Evolutionary conservation across 2,888 invertebrate species (phyloP), one percentile per base, ranked within the genome.

Genomic region (Odontocerum albicorne): DNA sequence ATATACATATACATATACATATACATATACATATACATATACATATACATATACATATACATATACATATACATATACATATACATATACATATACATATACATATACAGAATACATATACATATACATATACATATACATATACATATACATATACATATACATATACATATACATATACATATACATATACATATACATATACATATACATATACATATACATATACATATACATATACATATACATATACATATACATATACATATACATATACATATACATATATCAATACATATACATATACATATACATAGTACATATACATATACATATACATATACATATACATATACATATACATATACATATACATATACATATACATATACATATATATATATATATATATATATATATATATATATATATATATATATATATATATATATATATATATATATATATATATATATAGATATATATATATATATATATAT

Each of bases 371-470:
- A 39, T 39, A 39, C n/a, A 16, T 7, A n/a, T 16, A 17, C 17
- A 13, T 16, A 7, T 16, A 39, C 6, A 39, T 7, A 4, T 7
- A 39, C 17, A 39, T 39, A 16, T 16, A 39, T 16, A 39, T 39
- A 39, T 16, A 39, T 39, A 39, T 39, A 13, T 39, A 39, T 16
- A 39, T 16, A 39, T 16, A 39, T 39, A 39, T 39, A 39, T 16
- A 39, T 16, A 39, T 16, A 16, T 39, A 39, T 13, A 16, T 16
- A 39, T 16, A 39, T 39, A 39, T 16, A 39, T 27, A 27, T 27
- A 27, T 27, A 27, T 27, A 27, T 27, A 27, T 27, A 27, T 27
- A 27, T 27, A 27, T 27, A 27, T 27, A 27, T 27, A 27, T 27
- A 27, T 27, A 27, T 27, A 27, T 27, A 27, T 27, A 27, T 27